Conservation (phyloP, 2,797 vertebrate genomes). For the Danio aesculapii region DNA sequence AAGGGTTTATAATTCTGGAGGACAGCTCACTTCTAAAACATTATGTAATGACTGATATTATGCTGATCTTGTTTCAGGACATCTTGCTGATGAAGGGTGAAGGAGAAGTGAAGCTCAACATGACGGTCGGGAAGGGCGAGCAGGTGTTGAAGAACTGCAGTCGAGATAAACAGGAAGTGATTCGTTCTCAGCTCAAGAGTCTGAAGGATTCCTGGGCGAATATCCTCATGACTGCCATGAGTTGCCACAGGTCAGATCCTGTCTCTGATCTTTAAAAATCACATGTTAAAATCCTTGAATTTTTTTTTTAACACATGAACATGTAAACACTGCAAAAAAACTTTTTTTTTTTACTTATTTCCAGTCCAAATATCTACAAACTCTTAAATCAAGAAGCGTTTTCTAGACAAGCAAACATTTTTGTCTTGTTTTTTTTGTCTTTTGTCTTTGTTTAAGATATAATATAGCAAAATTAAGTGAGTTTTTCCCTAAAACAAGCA, state of each 20-base stretch:
- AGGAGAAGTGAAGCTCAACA: constrained; percentile 95
- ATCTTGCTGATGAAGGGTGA: constrained; percentile 95
- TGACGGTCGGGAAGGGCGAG: constrained; percentile 96
- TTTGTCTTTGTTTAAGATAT: too few relatives aligned
- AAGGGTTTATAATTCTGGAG: not conserved
- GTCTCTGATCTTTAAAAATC: not conserved
- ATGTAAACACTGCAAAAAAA: too few relatives aligned
- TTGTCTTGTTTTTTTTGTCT: too few relatives aligned
- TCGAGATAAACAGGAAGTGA: constrained; percentile 86
- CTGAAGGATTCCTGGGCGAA: constrained; percentile 89
- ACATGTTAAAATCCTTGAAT: not conserved
- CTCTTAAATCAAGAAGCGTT: too few relatives aligned
- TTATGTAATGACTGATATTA: not conserved
- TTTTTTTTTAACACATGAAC: too few relatives aligned
- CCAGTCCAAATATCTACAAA: too few relatives aligned
- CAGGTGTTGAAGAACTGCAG: constrained; percentile 89
- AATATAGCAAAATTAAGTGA: too few relatives aligned
- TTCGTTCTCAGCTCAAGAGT: constrained; percentile 86
- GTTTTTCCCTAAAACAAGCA: too few relatives aligned
- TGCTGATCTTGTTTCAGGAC: constrained; percentile 78
- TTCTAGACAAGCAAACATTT: too few relatives aligned
- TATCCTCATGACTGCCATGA: constrained; percentile 85
- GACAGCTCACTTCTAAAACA: not conserved
- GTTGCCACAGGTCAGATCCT: constrained; percentile 86
- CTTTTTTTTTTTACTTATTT: too few relatives aligned